phyloP scores from a whole-genome alignment of 2,797 vertebrate species.

The Diplodus sargus region DNA sequence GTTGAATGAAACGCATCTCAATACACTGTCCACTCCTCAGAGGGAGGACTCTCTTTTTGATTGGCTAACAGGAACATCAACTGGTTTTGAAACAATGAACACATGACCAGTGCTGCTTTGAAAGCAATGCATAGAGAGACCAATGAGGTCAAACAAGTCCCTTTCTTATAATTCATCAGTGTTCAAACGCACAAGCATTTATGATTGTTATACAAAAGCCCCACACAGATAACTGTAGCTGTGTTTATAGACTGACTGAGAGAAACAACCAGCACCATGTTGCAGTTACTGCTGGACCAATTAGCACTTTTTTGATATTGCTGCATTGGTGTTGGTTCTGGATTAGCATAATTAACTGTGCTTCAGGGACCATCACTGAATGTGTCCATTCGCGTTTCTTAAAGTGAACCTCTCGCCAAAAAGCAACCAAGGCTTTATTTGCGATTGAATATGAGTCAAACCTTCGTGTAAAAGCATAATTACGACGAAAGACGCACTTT shows the following conservation, averaged over 20 bases:
- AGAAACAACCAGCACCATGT: background rate
- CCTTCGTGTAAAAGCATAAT: too few relatives aligned
- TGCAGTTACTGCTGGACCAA: background rate
- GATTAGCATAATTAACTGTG: too few relatives aligned
- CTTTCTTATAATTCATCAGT: too few relatives aligned
- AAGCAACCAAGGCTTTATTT: too few relatives aligned
- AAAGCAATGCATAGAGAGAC: background rate
- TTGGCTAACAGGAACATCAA: conserved; percentile 33
- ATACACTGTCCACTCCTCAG: background rate
- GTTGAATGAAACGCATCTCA: conserved; percentile 28
- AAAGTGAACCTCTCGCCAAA: too few relatives aligned
- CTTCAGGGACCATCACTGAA: too few relatives aligned
- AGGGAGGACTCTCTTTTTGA: conserved; percentile 31
- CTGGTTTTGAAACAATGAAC: conserved; percentile 27
- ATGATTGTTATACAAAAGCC: background rate
- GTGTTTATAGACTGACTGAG: background rate
- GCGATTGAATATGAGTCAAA: too few relatives aligned
- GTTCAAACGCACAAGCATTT: too few relatives aligned
- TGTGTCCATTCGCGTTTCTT: too few relatives aligned
- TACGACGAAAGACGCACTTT: too few relatives aligned
- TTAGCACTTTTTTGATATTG: too few relatives aligned
- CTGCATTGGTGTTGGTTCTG: too few relatives aligned
- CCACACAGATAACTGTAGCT: background rate
- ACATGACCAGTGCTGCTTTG: conserved; percentile 3
- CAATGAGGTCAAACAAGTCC: background rate